Evolutionary conservation across 1,140 invertebrate species (phyloP).

Genomic region (Cotesia vestalis): DNA sequence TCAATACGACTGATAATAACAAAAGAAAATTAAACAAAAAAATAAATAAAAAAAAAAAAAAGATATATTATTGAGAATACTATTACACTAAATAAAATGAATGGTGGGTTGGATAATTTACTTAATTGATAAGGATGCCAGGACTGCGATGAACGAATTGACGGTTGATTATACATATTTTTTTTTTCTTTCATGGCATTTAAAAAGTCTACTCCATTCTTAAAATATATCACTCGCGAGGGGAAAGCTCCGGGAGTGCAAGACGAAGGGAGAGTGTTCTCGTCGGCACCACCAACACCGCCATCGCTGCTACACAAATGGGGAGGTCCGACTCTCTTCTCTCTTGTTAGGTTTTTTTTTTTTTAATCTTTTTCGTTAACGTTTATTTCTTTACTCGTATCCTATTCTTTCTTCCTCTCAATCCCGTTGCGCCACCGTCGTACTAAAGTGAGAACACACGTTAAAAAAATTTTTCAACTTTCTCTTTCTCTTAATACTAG

Average conservation of each 20-base stretch:
- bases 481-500: not conserved
- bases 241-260: constrained; percentile 17
- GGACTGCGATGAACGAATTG: no score
- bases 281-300: not conserved
- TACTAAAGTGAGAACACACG: no score
- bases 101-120: no score
- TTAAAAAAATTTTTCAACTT: no score
- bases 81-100: no score
- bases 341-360: constrained; percentile 1
- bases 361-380: not conserved
- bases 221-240: constrained; percentile 27
- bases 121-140: no score
- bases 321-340: not conserved
- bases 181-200: constrained; percentile 13
- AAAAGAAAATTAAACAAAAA: no score
- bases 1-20: no score
- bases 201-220: constrained; percentile 23
- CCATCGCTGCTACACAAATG: constrained; percentile 22
- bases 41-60: no score
- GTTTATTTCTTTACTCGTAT: not conserved
- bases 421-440: no score
- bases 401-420: constrained; percentile 2
- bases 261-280: constrained; percentile 7
- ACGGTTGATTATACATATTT: no score
- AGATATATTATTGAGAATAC: no score